Percentiles rank a stretch among this genome's conserved stretches.
These are phyloP conservation scores for Galagoides demidoff DNA, from an alignment of 2,797 vertebrate genomes.

Conservation along the genomic window DNA sequence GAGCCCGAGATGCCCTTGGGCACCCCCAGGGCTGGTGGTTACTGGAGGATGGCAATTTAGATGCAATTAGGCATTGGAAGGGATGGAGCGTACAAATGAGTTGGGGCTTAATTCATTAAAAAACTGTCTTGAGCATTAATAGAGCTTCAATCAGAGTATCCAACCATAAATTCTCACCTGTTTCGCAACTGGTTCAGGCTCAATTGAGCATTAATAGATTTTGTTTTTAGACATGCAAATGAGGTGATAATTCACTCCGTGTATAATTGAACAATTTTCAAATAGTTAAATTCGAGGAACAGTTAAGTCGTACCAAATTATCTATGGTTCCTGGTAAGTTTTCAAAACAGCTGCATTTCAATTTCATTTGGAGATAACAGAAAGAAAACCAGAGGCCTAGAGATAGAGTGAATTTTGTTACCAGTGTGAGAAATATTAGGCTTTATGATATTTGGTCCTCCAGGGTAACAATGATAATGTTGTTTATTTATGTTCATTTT, in stretches of 20 bases:
- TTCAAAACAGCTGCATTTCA: conserved; percentile 62
- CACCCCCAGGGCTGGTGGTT: conserved; percentile 52
- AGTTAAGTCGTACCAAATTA: conserved; percentile 67
- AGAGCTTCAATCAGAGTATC: conserved; percentile 76
- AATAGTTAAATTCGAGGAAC: conserved; percentile 72
- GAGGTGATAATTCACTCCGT: conserved; percentile 82
- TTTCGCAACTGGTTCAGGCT: conserved; percentile 80
- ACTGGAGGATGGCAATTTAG: conserved; percentile 78
- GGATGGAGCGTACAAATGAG: conserved; percentile 81
- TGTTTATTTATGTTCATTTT: background rate
- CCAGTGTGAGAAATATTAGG: background rate
- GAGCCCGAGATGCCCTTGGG: conserved; percentile 64
- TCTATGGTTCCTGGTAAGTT: conserved; percentile 58
- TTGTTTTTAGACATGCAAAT: conserved; percentile 76
- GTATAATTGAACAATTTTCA: conserved; percentile 84
- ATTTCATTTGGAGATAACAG: background rate
- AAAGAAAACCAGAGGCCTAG: background rate
- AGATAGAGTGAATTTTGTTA: background rate
- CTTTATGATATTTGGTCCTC: background rate
- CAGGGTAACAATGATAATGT: background rate
- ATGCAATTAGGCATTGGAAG: conserved; percentile 75
- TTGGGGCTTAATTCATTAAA: conserved; percentile 85
- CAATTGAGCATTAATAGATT: conserved; percentile 83
- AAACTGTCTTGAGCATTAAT: conserved; percentile 76
- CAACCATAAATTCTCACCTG: conserved; percentile 85